Percentiles rank a stretch among this genome's conserved stretches.
Evolutionary conservation across 1,140 invertebrate species (phyloP).

Genomic region (Alviniconcha marisindica): DNA sequence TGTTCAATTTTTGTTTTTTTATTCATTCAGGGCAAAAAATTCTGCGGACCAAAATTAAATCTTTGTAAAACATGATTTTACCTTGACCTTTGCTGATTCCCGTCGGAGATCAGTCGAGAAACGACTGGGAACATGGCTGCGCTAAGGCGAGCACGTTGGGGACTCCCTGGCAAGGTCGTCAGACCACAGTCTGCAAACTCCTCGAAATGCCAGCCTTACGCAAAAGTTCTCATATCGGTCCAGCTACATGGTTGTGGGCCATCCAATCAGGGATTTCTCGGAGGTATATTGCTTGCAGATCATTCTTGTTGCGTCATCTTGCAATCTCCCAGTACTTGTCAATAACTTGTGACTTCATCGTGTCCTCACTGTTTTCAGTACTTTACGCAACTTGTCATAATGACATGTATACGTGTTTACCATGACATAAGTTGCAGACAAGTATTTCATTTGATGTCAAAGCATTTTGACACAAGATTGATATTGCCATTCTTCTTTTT

Average conservation of each 20-base stretch:
- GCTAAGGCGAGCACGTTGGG: slow-evolving; percentile 41
- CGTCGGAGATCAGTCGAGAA: background rate
- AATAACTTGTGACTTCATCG: too few relatives aligned
- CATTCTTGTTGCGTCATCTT: background rate
- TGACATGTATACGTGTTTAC: too few relatives aligned
- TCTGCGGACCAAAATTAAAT: too few relatives aligned
- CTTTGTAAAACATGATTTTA: background rate
- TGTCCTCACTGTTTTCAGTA: too few relatives aligned
- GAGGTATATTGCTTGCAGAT: background rate
- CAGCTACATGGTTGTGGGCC: background rate
- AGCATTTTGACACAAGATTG: too few relatives aligned
- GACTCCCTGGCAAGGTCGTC: slow-evolving; percentile 48
- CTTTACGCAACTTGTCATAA: too few relatives aligned
- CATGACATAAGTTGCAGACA: too few relatives aligned
- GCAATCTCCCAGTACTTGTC: too few relatives aligned
- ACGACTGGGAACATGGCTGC: slow-evolving; percentile 42
- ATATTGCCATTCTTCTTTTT: too few relatives aligned
- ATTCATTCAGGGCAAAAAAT: too few relatives aligned
- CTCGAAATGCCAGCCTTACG: background rate
- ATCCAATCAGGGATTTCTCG: background rate
- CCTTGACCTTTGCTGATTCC: background rate
- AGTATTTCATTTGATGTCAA: too few relatives aligned
- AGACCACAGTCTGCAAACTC: slow-evolving; percentile 24
- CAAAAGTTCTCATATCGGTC: background rate
- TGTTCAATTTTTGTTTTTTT: too few relatives aligned